Conservation (phyloP, 2,113 vertebrate species). For the Lagopus leucura region DNA sequence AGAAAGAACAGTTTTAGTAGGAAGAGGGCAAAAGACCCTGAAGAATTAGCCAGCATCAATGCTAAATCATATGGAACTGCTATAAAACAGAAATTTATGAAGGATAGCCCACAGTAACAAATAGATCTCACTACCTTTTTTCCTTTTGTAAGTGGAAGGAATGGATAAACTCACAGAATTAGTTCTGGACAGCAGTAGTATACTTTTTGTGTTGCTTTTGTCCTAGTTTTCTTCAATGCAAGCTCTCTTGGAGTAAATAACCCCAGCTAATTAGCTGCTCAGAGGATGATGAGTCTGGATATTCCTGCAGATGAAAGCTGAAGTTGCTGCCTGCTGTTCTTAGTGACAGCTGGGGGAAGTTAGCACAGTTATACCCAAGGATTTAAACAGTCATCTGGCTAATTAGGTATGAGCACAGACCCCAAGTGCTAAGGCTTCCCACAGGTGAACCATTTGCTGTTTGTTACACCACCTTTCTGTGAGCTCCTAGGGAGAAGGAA, state of each 20-base stretch:
- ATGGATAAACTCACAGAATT: neutral
- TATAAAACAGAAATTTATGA: neutral
- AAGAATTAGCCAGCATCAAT: neutral
- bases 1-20: neutral
- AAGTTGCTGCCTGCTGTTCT: neutral
- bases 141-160: neutral
- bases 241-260: neutral
- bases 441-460: neutral
- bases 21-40: neutral
- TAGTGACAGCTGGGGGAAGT: neutral
- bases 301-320: neutral
- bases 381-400: neutral
- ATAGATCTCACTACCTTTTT: neutral
- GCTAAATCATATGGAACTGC: neutral
- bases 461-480: neutral
- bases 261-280: neutral
- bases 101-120: neutral
- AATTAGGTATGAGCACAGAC: neutral
- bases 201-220: neutral
- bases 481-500: neutral
- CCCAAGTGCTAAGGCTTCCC: neutral
- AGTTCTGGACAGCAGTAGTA: neutral
- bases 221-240: neutral
- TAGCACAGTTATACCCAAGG: neutral
- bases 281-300: neutral